These are phyloP conservation scores for Hanleya hanleyi DNA, from an alignment of 2,888 invertebrate species.

Conservation along the genomic window DNA sequence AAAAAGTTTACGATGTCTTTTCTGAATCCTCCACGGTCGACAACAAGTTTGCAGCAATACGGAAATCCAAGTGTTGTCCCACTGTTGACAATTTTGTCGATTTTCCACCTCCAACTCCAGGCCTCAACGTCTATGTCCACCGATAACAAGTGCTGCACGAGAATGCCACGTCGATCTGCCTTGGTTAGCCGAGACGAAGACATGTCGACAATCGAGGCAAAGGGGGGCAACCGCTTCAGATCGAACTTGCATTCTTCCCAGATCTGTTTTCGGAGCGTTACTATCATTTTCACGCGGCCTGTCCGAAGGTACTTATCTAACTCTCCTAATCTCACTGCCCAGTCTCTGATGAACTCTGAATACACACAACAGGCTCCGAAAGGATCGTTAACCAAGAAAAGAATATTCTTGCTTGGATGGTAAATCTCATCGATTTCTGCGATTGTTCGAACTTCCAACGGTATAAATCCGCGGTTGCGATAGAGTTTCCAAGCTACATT, in stretches of 20 bases:
- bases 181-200: neutral
- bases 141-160: neutral
- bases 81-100: neutral
- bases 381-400: neutral
- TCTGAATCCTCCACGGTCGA: neutral
- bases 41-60: neutral
- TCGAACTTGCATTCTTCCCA: conserved; percentile 4
- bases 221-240: neutral
- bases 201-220: neutral
- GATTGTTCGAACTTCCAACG: neutral
- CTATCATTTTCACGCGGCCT: neutral
- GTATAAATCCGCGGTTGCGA: neutral
- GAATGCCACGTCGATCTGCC: neutral
- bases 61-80: neutral
- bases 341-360: neutral
- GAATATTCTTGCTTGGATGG: neutral
- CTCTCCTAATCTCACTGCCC: neutral
- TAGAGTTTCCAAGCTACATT: neutral
- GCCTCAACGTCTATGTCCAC: neutral
- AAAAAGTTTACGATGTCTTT: neutral
- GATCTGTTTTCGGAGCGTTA: neutral
- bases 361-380: neutral
- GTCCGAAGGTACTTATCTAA: neutral
- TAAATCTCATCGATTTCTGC: neutral
- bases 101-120: neutral